Evolutionary conservation across 2,888 invertebrate genomes (phyloP), one percentile per base, ranked within the genome.

Genomic region (Drosophila mimica): DNA sequence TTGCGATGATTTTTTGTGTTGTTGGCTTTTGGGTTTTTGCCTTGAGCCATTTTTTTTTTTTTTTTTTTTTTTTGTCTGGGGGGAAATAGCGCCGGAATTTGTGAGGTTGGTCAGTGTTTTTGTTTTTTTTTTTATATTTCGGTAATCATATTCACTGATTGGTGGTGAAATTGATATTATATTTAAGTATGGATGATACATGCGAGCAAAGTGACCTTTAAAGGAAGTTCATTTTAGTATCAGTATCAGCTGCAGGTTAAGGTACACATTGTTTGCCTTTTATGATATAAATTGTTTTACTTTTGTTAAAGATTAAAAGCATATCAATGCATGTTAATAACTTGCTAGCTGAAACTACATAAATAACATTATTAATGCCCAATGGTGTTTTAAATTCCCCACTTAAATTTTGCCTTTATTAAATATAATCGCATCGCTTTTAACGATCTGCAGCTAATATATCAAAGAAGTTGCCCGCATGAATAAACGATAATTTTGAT

Each of bases 31-130:
- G 30, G 60, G 43, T 60, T 61, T 34, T 63, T 20, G 36, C 43
- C 34, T 46, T 58, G 2, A n/a, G 51, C 20, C 13, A 31, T n/a
- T 58, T 38, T n/a, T 33, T 51, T 33, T 15, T 49, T 49, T 31
- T 17, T 31, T 20, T 15, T 15, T 51, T 33, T 15, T 49, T 49
- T 31, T 17, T 31, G 17, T 15, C 13, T 33, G 48, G 17, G 31
- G 70, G 64, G 0, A 7, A 13, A 43, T 53, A 58, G 34, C 17
- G 38, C n/a, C 30, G 65, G 58, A 62, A 57, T 40, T 64, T 71
- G 70, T 86, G 87, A 82, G 85, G 85, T 73, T 80, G 85, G 87
- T 86, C 85, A 86, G 80, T 79, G 53, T 34, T 72, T 38, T 56
- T 52, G 53, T 51, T 28, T 31, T 48, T 56, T 52, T 59, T 51